phyloP scores from a whole-genome alignment of 2,797 vertebrate genomes.

The Nyctibius grandis region DNA sequence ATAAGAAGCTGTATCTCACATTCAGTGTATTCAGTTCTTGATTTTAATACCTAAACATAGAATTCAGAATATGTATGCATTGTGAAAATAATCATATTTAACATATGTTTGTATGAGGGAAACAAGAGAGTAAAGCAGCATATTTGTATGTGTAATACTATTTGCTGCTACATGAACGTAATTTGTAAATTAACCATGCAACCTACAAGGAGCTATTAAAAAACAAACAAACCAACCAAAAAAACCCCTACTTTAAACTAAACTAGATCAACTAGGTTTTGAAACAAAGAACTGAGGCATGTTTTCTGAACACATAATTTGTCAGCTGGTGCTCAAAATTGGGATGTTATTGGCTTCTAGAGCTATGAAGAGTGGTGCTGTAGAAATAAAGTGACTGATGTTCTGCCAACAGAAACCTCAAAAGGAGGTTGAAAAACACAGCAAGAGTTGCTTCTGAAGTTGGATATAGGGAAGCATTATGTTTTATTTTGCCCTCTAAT shows the following conservation, averaged over 20 bases:
- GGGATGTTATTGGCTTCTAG: slow-evolving; percentile 27
- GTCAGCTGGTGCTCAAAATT: slow-evolving; percentile 35
- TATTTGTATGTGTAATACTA: background rate
- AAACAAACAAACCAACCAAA: background rate
- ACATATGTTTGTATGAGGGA: background rate
- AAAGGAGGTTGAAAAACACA: slow-evolving; percentile 62
- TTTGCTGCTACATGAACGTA: background rate
- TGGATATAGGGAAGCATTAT: slow-evolving; percentile 32
- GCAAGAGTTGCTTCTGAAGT: slow-evolving; percentile 52
- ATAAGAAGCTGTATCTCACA: background rate
- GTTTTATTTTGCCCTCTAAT: slow-evolving; percentile 64
- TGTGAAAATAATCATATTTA: background rate
- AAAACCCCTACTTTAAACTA: background rate
- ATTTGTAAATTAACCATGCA: background rate
- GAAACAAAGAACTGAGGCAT: slow-evolving; percentile 33
- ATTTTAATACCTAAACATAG: background rate
- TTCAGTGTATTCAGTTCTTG: background rate
- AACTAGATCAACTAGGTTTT: background rate
- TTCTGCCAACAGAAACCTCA: slow-evolving; percentile 63
- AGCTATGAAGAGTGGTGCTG: slow-evolving; percentile 30
- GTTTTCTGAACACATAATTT: slow-evolving; percentile 58
- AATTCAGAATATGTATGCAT: background rate
- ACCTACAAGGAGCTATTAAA: background rate
- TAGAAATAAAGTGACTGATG: slow-evolving; percentile 66
- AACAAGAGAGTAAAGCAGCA: background rate